Percentiles rank a stretch among this genome's conserved stretches.
phyloP scores from a whole-genome alignment of 2,888 invertebrate genomes.

The Argyra leucocephala region DNA sequence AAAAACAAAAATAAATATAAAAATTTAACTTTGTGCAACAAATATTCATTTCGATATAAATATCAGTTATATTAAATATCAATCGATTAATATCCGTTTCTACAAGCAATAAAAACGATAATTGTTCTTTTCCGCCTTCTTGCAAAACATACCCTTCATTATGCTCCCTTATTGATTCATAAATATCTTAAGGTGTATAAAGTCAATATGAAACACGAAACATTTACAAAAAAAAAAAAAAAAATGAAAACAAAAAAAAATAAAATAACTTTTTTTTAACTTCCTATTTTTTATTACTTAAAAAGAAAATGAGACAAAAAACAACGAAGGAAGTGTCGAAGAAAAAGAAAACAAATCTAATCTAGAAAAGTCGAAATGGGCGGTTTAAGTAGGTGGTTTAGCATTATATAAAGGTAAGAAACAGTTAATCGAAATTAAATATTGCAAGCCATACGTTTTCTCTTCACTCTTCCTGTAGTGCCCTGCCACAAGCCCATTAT shows the following conservation, averaged over 20 bases:
- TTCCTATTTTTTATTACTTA: too few relatives aligned
- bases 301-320: too few relatives aligned
- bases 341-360: too few relatives aligned
- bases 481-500: too few relatives aligned
- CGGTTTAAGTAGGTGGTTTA: background rate
- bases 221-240: background rate
- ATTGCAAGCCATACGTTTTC: background rate
- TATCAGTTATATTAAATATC: background rate
- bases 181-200: background rate
- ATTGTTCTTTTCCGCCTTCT: background rate
- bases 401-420: background rate
- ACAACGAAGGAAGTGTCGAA: too few relatives aligned
- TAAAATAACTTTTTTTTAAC: too few relatives aligned
- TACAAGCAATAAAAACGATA: background rate
- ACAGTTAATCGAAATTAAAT: constrained; percentile 3
- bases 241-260: background rate
- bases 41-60: too few relatives aligned
- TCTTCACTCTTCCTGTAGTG: too few relatives aligned
- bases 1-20: too few relatives aligned
- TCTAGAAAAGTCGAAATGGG: background rate
- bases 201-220: background rate
- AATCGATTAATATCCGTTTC: background rate
- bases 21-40: too few relatives aligned
- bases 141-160: background rate
- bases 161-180: background rate